Base-by-base conservation (phyloP, 1,140 invertebrate genomes). In the Drosophila pallidifrons region DNA sequence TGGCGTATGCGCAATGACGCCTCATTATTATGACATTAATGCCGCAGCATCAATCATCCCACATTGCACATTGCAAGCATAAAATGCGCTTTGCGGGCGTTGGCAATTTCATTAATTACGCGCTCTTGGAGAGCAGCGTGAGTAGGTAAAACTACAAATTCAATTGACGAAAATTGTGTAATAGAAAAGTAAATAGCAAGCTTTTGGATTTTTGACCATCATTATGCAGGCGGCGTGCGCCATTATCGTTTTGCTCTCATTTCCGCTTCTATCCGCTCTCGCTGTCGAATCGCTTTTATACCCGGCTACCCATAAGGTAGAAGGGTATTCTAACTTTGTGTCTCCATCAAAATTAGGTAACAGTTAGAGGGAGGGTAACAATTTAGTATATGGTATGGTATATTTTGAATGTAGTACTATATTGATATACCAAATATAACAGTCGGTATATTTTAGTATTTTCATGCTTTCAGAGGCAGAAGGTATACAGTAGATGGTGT, bases 1-100 rank as follows among this genome's bases (percentile, higher is more conserved):
- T 77, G 65, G 77, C 85, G 83, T 89, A 89, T 89, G 75, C 81
- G 85, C 79, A 85, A 88, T 88, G 83, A 77, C 65, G 69, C 59
- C 66, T 57, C 67, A 88, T 87, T 82, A 88, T 88, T 88, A 75
- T 73, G 75, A 61, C 81, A 85, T 89, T 89, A 89, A 75, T 78
- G 81, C 52, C 66, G 10, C 61, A 45, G 46, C 78, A 85, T 89
- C 78, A 81, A 89, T 88, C 85, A 88, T 63, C 52, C 49, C 28
- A 25, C 20, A 13, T 54, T 65, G n/a, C 46, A 68, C 28, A 69
- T 61, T 28, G 55, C 20, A 25, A 25, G 3, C 20, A 25, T 25
- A 25, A 25, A 49, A 54, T 47, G 55, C 57, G 35, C 46, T 75
- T 58, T 58, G 28, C n/a, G 46, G 46, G 61, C 41, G 43, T 61